Conservation (phyloP, 1,140 invertebrate species). For the Homalodisca vitripennis region DNA sequence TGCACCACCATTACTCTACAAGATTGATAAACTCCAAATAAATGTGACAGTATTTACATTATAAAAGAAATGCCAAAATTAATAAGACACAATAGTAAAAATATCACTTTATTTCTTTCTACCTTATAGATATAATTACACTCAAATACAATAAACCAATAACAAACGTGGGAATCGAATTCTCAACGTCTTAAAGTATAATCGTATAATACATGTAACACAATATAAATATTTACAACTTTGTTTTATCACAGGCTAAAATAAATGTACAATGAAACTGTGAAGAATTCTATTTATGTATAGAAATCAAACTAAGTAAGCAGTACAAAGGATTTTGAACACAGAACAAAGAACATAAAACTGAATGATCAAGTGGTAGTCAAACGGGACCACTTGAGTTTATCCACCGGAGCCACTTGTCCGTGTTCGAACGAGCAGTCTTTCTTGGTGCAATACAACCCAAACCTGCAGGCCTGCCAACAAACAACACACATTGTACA, state of each 20-base stretch:
- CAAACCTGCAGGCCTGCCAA: slow-evolving; percentile 38
- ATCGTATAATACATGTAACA: neutral
- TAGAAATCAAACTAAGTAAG: neutral
- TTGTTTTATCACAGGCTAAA: slow-evolving; percentile 20
- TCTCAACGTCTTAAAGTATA: too few species aligned
- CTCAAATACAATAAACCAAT: too few species aligned
- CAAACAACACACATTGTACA: slow-evolving; percentile 21
- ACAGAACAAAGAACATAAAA: neutral
- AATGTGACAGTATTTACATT: too few species aligned
- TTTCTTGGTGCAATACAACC: slow-evolving; percentile 33
- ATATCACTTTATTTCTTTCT: too few species aligned
- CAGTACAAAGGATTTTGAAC: slow-evolving; percentile 16
- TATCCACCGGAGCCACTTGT: slow-evolving; percentile 19
- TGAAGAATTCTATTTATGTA: slow-evolving; percentile 2
- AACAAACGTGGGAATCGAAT: too few species aligned
- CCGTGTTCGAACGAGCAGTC: slow-evolving; percentile 36
- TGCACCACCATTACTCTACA: too few species aligned
- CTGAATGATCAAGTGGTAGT: neutral
- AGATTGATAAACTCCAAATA: too few species aligned
- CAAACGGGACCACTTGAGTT: slow-evolving; percentile 27
- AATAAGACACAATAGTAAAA: too few species aligned
- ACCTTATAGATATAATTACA: too few species aligned
- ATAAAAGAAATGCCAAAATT: too few species aligned
- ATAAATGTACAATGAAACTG: slow-evolving; percentile 20
- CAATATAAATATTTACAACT: neutral